Evolutionary conservation across 2,113 vertebrate species (phyloP), one percentile per base, ranked within the genome.

Genomic region (Myiopsitta monachus): DNA sequence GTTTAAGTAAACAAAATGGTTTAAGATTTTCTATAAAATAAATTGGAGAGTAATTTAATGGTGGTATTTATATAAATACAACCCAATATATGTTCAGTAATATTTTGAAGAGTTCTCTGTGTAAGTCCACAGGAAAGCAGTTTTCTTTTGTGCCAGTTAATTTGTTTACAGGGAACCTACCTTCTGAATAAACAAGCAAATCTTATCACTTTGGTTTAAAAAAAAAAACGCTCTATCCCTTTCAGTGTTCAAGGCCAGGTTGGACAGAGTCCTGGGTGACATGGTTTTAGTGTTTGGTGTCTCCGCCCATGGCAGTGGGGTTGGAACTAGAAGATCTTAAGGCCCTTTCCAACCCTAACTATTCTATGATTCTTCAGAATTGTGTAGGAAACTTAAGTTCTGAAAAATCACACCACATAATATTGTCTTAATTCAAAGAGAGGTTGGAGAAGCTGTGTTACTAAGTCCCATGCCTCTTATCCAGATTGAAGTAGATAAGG

Each of bases 151-250:
- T 41, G 82, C 39, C 47, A 62, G 67, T 79, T 87, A 88, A 85
- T 89, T 88, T 94, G 21, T 63, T 94, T 36, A 8, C 41, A 82
- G 36, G 49, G 41, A 89, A 28, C 28, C 7, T 23, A 26, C 43
- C 47, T 93, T 92, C 73, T 82, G 55, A 88, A 88, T 90, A 91
- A 96, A 86, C 24, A 83, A 67, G 26, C 23, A 94, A 84, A 78
- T 81, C 68, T 74, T 80, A 81, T 31, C 24, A 38, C 22, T 88
- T 51, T 26, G 31, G 15, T 74, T 92, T 41, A n/a, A n/a, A n/a
- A 14, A n/a, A 74, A 83, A 57, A 74, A 74, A 52, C 31, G 13
- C 33, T 15, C 33, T 21, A 14, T 59, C 33, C 57, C 33, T 59
- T 33, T 14, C 57, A 59, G 14, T 59, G 57, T n/a, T 59, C 57